Evolutionary conservation across 2,113 vertebrate genomes (phyloP).

Genomic region (Pogona vitticeps): DNA sequence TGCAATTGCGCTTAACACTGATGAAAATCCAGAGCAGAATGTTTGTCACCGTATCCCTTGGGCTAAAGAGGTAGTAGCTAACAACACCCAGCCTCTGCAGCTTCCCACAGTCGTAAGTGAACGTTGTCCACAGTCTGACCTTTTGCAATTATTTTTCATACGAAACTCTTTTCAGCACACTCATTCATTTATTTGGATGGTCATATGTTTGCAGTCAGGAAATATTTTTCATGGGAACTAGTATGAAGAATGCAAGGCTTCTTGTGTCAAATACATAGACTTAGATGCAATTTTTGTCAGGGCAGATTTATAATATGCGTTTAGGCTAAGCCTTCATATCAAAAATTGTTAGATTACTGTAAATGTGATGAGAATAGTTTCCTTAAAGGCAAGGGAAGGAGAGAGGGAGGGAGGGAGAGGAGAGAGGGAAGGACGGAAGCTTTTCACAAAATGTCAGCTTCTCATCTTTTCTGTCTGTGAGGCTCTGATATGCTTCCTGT

Average conservation of each 20-base stretch:
- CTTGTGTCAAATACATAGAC: background rate
- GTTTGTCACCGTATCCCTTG: background rate
- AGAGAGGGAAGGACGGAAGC: background rate
- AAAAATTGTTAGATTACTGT: constrained; percentile 12
- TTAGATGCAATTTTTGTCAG: background rate
- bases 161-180: background rate
- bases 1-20: too few relatives aligned
- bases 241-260: background rate
- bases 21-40: too few relatives aligned
- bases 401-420: background rate
- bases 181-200: background rate
- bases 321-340: background rate
- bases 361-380: background rate
- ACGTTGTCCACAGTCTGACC: background rate
- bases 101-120: background rate
- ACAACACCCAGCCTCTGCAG: fast-evolving
- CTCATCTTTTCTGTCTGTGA: constrained; percentile 47
- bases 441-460: constrained; percentile 39
- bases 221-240: background rate
- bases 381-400: background rate
- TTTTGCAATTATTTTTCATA: constrained; percentile 9
- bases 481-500: constrained; percentile 65
- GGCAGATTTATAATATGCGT: background rate
- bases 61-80: background rate
- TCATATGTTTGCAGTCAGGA: background rate